Conservation (phyloP, 2,888 invertebrate genomes). For the Tiliacea aurago region DNA sequence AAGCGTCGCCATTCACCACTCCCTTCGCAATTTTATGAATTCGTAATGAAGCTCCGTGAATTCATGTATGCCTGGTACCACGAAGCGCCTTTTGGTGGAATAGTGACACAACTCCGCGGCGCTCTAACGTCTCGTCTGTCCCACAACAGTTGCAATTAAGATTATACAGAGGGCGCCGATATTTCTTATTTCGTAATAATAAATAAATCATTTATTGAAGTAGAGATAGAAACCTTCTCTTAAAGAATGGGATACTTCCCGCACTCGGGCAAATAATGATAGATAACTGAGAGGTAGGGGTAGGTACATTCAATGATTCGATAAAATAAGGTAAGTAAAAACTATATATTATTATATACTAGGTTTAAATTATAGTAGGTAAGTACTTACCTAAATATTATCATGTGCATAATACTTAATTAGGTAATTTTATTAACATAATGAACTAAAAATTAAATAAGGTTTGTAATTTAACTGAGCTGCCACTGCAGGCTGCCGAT, state of each 20-base stretch:
- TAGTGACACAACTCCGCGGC: conserved; percentile 58
- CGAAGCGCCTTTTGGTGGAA: conserved; percentile 63
- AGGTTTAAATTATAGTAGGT: too few species aligned
- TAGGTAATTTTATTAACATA: neutral
- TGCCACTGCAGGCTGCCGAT: neutral
- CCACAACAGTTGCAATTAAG: neutral
- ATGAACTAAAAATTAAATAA: neutral
- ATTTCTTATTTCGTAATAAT: neutral
- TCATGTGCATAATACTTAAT: too few species aligned
- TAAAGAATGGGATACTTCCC: too few species aligned
- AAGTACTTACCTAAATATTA: too few species aligned
- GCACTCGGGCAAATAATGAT: neutral
- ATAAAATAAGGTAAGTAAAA: neutral
- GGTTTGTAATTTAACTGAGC: neutral
- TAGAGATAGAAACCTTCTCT: too few species aligned
- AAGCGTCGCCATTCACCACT: conserved; percentile 5
- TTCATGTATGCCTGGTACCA: conserved; percentile 60
- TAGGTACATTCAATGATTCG: too few species aligned
- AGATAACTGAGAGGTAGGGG: too few species aligned
- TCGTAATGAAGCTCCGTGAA: conserved; percentile 2
- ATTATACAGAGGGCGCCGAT: conserved; percentile 8
- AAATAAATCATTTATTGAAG: neutral
- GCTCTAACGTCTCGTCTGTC: neutral
- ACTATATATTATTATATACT: too few species aligned
- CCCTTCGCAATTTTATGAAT: conserved; percentile 25